Conservation (phyloP, 2,113 vertebrate genomes). For the Orcinus orca region DNA sequence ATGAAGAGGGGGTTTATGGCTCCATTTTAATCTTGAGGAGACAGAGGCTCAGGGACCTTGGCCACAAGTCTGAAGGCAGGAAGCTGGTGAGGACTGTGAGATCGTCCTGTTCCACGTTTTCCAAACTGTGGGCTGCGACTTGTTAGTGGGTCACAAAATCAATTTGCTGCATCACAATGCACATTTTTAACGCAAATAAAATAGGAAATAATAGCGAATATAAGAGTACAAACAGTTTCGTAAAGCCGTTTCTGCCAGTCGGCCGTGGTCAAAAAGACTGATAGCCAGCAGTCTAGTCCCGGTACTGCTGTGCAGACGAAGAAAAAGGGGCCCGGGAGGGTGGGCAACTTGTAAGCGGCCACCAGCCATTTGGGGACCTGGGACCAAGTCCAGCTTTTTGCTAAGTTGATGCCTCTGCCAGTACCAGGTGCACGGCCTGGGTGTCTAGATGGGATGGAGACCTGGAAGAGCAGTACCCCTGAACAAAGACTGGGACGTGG, state of each 20-base stretch:
- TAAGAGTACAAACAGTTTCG: background rate
- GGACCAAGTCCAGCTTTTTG: background rate
- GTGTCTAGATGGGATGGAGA: background rate
- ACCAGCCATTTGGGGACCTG: background rate
- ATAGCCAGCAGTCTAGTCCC: background rate
- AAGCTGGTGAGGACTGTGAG: background rate
- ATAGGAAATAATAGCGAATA: background rate
- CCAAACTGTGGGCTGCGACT: background rate
- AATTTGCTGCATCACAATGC: background rate
- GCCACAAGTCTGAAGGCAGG: background rate
- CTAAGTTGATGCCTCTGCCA: background rate
- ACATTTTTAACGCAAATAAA: background rate
- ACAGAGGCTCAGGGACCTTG: background rate
- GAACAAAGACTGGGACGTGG: background rate
- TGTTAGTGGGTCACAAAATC: background rate
- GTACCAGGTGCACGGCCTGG: background rate
- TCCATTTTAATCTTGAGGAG: background rate
- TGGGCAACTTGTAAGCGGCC: fast-evolving
- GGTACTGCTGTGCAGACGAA: background rate
- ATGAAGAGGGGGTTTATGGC: background rate
- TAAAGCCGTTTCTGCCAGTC: background rate
- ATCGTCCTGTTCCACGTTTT: background rate
- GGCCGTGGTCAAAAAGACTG: background rate
- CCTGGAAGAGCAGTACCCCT: fast-evolving
- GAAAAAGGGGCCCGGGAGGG: fast-evolving